Evolutionary conservation across 2,113 vertebrate genomes (phyloP).

Genomic region (Tonatia bakeri): DNA sequence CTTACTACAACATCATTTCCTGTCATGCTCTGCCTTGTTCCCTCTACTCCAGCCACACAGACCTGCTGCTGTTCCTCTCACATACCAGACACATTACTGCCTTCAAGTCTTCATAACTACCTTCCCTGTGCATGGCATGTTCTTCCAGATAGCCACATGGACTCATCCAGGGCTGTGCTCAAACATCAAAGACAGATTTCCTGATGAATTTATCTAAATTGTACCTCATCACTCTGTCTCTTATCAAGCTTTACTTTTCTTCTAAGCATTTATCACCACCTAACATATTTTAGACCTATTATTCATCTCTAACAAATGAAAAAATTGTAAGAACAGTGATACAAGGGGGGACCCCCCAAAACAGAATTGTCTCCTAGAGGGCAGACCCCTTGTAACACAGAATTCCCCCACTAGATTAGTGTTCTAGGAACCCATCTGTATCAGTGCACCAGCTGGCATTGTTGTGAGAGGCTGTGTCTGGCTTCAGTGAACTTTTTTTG

Average conservation of each 20-base stretch:
- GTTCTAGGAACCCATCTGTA: no score
- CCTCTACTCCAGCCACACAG: background rate
- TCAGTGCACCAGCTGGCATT: no score
- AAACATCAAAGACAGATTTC: background rate
- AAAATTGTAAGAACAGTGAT: background rate
- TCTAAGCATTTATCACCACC: background rate
- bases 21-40: background rate
- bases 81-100: background rate
- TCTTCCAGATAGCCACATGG: background rate
- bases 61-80: background rate
- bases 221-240: background rate
- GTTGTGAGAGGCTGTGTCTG: no score
- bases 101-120: background rate
- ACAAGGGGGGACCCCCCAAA: no score
- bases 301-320: background rate
- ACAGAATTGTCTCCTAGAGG: no score
- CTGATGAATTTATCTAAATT: background rate
- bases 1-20: background rate
- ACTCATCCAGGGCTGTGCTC: background rate
- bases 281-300: background rate
- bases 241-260: background rate
- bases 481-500: no score
- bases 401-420: no score
- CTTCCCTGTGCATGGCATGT: background rate
- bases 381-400: no score